Base-by-base conservation (phyloP, 2,888 invertebrate genomes). In the Drosophila parthenogenetica region DNA sequence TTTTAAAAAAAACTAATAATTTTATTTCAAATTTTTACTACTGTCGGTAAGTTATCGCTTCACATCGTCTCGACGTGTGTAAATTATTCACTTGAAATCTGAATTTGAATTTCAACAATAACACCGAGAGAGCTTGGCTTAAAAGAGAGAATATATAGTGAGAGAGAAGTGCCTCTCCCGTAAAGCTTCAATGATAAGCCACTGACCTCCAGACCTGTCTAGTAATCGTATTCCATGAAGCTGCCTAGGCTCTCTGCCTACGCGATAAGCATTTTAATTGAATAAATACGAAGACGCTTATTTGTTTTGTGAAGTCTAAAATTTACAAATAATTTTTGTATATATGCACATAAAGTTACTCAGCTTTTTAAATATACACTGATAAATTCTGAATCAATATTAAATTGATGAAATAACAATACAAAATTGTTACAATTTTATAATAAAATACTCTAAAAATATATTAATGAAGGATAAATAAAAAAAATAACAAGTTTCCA, bases 141-240 rank as follows among this genome's bases (percentile, higher is more conserved):
- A 13, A 8, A 43, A 49, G 54, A 63, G 65, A 48, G 45, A 29
- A 8, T 8, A 2, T 29, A 49, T 7, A 49, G 37, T 13, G 37
- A n/a, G 37, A 37, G 37, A 37, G 37, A 37, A 13, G n/a, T 45
- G 19, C 3, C 10, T 64, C 54, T 50, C 48, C 73, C 50, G 29
- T 43, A 55, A 67, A 76, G 60, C 77, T 70, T 50, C n/a, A 40
- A 14, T 22, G 83, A 83, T 83, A 83, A 83, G 83, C 86, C 88
- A 85, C 78, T 83, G 83, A 83, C 83, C 83, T 85, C 83, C 61
- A 59, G 68, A 54, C 61, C 48, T 49, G 32, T 39, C 48, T 25
- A 54, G 53, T 49, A 40, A 19, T 67, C 60, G 22, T 45, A 49
- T 32, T 55, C 50, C 14, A 22, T 39, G 37, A 32, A 35, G 42